Percentiles rank a stretch among this genome's conserved stretches.
Evolutionary conservation across 30 jellyfish, hydroid and myxozoan genomes (phyloP).

Genomic region (Chrysaora quinquecirrha): DNA sequence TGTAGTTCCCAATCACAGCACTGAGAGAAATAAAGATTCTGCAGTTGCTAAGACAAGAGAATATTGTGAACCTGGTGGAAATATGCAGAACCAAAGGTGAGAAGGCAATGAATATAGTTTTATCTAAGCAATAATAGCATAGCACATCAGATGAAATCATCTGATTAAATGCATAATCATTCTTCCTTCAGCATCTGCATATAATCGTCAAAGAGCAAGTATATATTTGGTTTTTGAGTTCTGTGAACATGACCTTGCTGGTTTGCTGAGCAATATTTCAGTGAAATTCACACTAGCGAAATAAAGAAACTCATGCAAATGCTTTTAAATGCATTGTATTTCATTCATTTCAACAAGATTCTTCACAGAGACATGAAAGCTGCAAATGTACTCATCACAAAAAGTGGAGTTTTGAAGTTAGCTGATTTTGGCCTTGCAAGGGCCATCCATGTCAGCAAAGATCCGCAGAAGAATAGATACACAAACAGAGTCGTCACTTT

Average conservation of each 20-base stretch:
- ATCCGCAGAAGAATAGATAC: slow-evolving; percentile 90
- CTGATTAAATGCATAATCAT: no score
- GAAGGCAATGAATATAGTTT: not conserved
- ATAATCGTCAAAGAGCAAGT: slow-evolving; percentile 94
- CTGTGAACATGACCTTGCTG: slow-evolving; percentile 99
- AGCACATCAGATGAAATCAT: not conserved
- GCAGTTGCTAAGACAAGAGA: slow-evolving; percentile 90
- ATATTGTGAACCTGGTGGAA: slow-evolving; percentile 91
- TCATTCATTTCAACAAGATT: slow-evolving; percentile 95
- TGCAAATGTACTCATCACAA: slow-evolving; percentile 97
- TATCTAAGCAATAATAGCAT: not conserved
- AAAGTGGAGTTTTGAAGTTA: slow-evolving; percentile 90
- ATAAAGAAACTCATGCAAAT: slow-evolving; percentile 94
- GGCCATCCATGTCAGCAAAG: slow-evolving; percentile 92
- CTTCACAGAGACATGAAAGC: slow-evolving; percentile 99
- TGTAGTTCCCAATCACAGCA: slow-evolving; percentile 97
- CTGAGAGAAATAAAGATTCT: slow-evolving; percentile 97
- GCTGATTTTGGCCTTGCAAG: slow-evolving; percentile 99
- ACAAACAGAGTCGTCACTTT: slow-evolving; percentile 97
- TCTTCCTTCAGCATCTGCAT: slow-evolving; percentile 76
- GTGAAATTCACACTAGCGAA: slow-evolving; percentile 93
- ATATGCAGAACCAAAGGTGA: slow-evolving; percentile 95
- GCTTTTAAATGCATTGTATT: slow-evolving; percentile 91
- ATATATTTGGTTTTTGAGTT: slow-evolving; percentile 96
- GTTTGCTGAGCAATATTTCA: slow-evolving; percentile 78